Conservation (phyloP, 2,888 invertebrate species). For the Tipula lateralis region DNA sequence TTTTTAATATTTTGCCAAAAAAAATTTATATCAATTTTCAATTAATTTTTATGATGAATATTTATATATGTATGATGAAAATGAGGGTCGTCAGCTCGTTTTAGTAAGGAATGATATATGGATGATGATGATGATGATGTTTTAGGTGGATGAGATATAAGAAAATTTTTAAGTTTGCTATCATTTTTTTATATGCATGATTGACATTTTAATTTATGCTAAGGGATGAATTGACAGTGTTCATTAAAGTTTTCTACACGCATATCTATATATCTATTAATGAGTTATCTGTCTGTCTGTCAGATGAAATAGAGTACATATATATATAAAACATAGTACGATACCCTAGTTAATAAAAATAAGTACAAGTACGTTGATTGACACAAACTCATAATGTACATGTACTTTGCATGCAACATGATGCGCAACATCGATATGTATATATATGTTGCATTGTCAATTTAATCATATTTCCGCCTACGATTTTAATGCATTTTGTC, state of each 20-base stretch:
- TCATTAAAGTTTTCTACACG: slow-evolving; percentile 1
- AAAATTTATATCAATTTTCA: slow-evolving; percentile 9
- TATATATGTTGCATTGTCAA: not conserved
- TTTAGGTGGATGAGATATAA: not conserved
- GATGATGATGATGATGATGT: not conserved
- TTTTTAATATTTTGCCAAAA: not conserved
- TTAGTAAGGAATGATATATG: not conserved
- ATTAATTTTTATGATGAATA: slow-evolving; percentile 11
- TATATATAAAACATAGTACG: not conserved
- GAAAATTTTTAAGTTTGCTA: not conserved
- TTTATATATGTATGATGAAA: not conserved
- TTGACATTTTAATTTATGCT: slow-evolving; percentile 11
- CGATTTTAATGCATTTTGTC: slow-evolving; percentile 1
- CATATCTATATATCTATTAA: not conserved
- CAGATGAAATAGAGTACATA: not conserved
- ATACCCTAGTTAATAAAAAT: not conserved
- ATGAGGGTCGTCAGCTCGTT: not conserved
- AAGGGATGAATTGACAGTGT: slow-evolving; percentile 11
- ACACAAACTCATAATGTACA: not conserved
- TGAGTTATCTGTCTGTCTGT: not conserved
- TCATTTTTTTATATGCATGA: not conserved
- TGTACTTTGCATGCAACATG: not conserved
- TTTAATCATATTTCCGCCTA: slow-evolving; percentile 24
- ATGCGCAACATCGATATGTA: not conserved
- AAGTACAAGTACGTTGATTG: not conserved